Evolutionary conservation across 2,888 invertebrate genomes (phyloP), one percentile per base, ranked within the genome.

Genomic region (Cheilosia vernalis): DNA sequence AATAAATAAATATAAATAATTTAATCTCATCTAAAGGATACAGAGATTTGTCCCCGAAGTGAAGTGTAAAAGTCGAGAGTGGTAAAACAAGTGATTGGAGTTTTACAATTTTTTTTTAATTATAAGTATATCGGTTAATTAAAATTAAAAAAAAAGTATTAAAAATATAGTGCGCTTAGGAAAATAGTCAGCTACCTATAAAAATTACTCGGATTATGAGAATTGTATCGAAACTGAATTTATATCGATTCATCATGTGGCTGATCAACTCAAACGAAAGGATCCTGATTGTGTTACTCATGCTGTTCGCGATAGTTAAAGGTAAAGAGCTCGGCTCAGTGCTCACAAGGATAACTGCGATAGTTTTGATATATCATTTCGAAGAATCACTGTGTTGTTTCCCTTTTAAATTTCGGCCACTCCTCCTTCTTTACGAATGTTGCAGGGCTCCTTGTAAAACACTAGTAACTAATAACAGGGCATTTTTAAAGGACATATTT

Each of bases 231-330:
- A 89, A 89, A 82, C 87, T 88, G n/a, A 89, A 88, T 85, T 66
- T 87, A 9, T 87, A 88, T 80, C 86, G 88, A 69, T 88, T 82
- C 81, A 82, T 76, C 69, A 84, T 88, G 87, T 87, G 88, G 56
- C 79, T 88, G 53, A 87, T 88, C 80, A 88, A 88, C 80, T 88
- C 89, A 73, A 89, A 90, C 89, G 91, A 89, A 30, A 90, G 89
- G 89, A 90, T 91, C 90, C 87, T 90, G 88, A 90, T 91, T 87
- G 88, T 88, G 37, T 49, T 90, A 49, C 87, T 91, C 44, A 77
- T 90, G 87, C 87, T 90, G 58, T 88, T 90, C 72, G 87, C 89
- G 80, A 88, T 89, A 37, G 87, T 90, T 51, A 88, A 89, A 91
- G 91, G 91, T 91, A 91, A 88, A 67, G 7, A 49, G 2, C 17